Evolutionary conservation across 2,888 invertebrate species (phyloP).

Genomic region (Seira sanloemensis): DNA sequence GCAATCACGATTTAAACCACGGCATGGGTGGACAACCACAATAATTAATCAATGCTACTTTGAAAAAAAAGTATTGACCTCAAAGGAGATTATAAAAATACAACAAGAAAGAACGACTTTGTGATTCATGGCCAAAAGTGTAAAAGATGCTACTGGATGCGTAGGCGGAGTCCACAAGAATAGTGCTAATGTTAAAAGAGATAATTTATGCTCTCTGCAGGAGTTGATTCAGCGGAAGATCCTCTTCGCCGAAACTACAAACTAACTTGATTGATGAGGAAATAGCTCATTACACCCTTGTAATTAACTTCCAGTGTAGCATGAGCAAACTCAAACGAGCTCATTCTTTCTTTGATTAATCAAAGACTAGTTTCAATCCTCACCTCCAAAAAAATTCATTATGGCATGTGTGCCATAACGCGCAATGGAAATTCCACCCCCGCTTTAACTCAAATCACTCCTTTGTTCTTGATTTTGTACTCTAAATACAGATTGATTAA

Average conservation of each 20-base stretch:
- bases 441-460: not conserved
- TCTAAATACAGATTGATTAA: not conserved
- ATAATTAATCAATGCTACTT: conserved; percentile 1
- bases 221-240: not conserved
- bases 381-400: not conserved
- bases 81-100: not conserved
- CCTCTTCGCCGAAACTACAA: conserved; percentile 18
- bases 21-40: not conserved
- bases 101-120: not conserved
- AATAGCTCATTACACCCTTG: conserved; percentile 23
- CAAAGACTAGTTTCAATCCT: conserved; percentile 1
- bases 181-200: not conserved
- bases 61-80: too few species aligned
- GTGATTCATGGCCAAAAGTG: not conserved
- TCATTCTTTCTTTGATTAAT: not conserved
- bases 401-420: too few species aligned
- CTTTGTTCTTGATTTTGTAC: not conserved
- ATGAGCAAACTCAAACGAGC: conserved; percentile 1
- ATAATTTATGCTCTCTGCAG: not conserved
- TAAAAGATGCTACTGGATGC: conserved; percentile 7
- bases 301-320: conserved; percentile 32
- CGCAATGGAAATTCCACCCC: not conserved
- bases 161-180: conserved; percentile 3
- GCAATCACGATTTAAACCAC: conserved; percentile 1
- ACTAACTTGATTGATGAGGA: conserved; percentile 31